Evolutionary conservation across 2,888 invertebrate genomes (phyloP), one percentile per base, ranked within the genome.

Genomic region (Andrena flavipes): DNA sequence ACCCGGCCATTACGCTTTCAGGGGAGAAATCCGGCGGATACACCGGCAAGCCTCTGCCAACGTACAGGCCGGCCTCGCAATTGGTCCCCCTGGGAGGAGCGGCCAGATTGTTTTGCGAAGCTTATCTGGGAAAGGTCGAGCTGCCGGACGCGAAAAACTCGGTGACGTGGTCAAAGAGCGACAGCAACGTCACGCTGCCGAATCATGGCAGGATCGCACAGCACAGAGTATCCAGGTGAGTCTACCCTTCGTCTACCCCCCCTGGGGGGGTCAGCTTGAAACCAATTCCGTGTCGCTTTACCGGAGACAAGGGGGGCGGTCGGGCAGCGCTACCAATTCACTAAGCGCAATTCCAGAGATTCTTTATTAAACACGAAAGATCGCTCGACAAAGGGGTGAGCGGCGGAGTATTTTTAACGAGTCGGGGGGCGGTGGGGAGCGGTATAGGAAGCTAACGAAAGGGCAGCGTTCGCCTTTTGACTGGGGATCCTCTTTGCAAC

Each of bases 71-170:
- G 16, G 94, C 95, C 86, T 95, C 96, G 89, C 95, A 96, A 93
- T 95, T 96, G 94, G 95, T 95, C 76, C 95, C 95, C 76, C 94
- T 96, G 80, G 97, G 96, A 8, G 95, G 95, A 76, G 94, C 95
- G n/a, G 94, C 96, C 48, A 95, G 97, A 72, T 94, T 97, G 67
- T 97, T 96, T 94, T 97, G 97, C 94, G 97, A 97, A 94, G 97
- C 97, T 63, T 97, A 97, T 91, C 96, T 96, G 76, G 97, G 97
- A 95, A 95, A 96, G 95, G 96, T 96, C 23, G 95, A 96, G 91
- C 94, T 97, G 49, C 97, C 97, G 20, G 97, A 97, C 91, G 96
- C 96, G 7, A 95, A 95, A 79, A 97, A 96, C 91, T 96, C 96
- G 88, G 96, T 96, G 20, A 95, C 95, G n/a, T 97, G 97, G 97